Percentiles rank a stretch among this genome's conserved stretches.
phyloP scores from a whole-genome alignment of 1,140 invertebrate species.

The Zaprionus kolodkinae region DNA sequence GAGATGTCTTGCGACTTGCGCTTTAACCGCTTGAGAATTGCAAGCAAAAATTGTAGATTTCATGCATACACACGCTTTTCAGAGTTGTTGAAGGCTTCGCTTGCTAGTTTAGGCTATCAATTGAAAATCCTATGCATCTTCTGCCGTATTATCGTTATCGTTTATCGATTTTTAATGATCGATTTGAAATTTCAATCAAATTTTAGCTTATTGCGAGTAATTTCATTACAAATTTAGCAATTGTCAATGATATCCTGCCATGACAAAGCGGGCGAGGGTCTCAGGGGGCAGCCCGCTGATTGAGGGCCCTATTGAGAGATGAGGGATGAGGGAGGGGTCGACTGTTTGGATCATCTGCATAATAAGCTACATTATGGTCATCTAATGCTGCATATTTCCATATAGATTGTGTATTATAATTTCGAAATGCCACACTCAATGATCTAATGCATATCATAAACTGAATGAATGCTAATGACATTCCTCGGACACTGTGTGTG shows the following conservation, averaged over 20 bases:
- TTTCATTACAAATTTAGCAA: slow-evolving; percentile 31
- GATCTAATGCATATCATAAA: slow-evolving; percentile 49
- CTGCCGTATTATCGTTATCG: too few species aligned
- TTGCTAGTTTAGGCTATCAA: too few species aligned
- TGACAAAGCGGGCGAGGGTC: neutral
- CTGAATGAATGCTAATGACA: slow-evolving; percentile 54
- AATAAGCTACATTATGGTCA: slow-evolving; percentile 49
- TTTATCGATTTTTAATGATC: neutral
- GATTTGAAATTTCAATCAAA: neutral
- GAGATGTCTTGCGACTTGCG: neutral
- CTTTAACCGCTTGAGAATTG: neutral
- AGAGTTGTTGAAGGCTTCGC: too few species aligned
- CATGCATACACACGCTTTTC: too few species aligned
- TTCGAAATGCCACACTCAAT: slow-evolving; percentile 48
- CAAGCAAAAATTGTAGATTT: too few species aligned
- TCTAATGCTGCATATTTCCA: slow-evolving; percentile 42
- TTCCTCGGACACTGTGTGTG: slow-evolving; percentile 5
- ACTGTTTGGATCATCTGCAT: slow-evolving; percentile 24
- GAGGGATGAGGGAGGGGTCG: neutral
- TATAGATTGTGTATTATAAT: slow-evolving; percentile 57
- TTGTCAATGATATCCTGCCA: slow-evolving; percentile 5
- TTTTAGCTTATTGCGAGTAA: neutral
- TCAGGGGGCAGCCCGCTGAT: neutral
- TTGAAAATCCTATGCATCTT: too few species aligned
- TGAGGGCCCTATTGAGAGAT: neutral